Evolutionary conservation across 2,113 vertebrate species (phyloP), one percentile per base, ranked within the genome.

Genomic region (Dasyprocta punctata): DNA sequence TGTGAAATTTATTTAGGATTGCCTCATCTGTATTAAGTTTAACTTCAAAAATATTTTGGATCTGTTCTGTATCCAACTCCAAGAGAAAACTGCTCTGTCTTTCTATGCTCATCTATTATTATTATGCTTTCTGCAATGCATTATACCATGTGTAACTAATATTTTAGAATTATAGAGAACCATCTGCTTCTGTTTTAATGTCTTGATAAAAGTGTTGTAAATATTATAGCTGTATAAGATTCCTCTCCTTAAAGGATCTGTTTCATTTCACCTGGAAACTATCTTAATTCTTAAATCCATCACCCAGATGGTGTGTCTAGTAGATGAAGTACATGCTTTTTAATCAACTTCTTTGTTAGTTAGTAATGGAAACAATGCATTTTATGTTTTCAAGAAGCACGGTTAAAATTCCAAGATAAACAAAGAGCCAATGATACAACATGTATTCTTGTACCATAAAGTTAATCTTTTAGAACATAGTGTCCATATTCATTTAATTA

Each of bases 161-260:
- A 97, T 95, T 97, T 97, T 89, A 94, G 95, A 96, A 96, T 97
- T 96, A 95, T 36, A 88, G 97, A 63, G 90, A 93, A 96, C 96
- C 97, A 98, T 98, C 98, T 98, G 98, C 97, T 98, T 98, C 97
- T 98, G 97, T 98, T 98, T 97, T 98, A 97, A 96, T 97, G 94
- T 97, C 96, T 97, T 97, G 98, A 98, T 98, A 98, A 98, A 98
- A 98, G 90, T 96, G 78, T 97, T 97, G 96, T 98, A 98, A 98
- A 97, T 98, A 97, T 96, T 96, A 73, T 96, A 96, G 88, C 94
- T 96, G 92, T 84, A 75, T 96, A 90, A 96, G 92, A 97, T 96
- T 96, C 92, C 44, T 97, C 94, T 92, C 63, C 94, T 94, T 96
- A 63, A 91, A 95, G 92, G 93, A 84, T 97, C 97, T 98, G 97